Evolutionary conservation across 2,888 invertebrate species (phyloP).

Genomic region (Amphimallon solstitiale): DNA sequence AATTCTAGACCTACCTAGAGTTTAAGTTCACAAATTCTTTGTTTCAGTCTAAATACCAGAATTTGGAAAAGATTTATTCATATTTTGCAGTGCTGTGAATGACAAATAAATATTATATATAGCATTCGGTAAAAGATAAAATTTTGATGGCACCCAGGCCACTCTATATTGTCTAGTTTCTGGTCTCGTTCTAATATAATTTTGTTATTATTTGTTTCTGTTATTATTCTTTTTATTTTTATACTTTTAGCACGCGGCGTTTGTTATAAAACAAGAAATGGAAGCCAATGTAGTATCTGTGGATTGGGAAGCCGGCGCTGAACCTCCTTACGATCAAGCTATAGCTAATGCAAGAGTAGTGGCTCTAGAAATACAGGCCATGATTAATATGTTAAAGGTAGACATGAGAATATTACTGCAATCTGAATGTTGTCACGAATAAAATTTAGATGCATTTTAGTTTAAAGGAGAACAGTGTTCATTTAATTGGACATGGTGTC

Average conservation of each 20-base stretch:
- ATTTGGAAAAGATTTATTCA: no score
- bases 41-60: no score
- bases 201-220: no score
- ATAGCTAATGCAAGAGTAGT: constrained; percentile 69
- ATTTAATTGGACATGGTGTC: constrained; percentile 66
- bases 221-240: neutral
- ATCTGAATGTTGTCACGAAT: constrained; percentile 3
- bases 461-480: constrained; percentile 54
- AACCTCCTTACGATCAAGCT: constrained; percentile 67
- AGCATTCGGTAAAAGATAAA: no score
- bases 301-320: constrained; percentile 67
- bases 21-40: no score
- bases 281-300: constrained; percentile 64
- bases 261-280: constrained; percentile 43
- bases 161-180: no score
- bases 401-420: constrained; percentile 21
- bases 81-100: no score
- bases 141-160: no score
- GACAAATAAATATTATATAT: no score
- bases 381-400: constrained; percentile 62
- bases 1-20: no score
- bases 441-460: constrained; percentile 42
- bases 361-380: constrained; percentile 63
- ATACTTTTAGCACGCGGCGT: constrained; percentile 51
- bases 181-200: no score